A percentile compares a stretch with the other conserved stretches of the same genome.
Conservation (phyloP, 2,888 invertebrate species). For the Aradus depressus region DNA sequence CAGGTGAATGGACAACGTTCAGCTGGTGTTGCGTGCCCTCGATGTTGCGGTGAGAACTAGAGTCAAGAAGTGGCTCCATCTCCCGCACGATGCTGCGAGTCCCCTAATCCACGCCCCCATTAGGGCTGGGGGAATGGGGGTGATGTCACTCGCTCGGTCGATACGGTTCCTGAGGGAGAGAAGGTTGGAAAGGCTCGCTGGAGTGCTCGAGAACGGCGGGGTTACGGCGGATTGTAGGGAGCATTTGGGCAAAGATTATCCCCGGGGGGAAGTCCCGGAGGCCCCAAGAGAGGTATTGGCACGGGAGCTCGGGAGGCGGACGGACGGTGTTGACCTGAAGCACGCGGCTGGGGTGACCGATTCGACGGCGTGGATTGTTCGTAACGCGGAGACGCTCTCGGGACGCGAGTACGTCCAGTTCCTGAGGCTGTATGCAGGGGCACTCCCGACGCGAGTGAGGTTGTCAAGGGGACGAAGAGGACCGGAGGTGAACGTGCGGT, state of each 20-base stretch:
- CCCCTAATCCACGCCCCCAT: conserved; percentile 34
- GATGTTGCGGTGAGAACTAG: conserved; percentile 33
- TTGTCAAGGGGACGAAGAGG: too few species aligned
- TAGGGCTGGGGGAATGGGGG: conserved; percentile 29
- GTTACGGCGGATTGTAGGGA: neutral
- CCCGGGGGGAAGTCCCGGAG: neutral
- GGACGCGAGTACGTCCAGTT: too few species aligned
- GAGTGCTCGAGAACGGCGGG: neutral
- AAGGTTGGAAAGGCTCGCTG: neutral
- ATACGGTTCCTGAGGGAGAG: conserved; percentile 7
- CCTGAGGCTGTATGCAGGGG: too few species aligned
- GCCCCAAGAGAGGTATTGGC: neutral
- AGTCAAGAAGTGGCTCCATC: conserved; percentile 32
- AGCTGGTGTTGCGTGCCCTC: conserved; percentile 27
- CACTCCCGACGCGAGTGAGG: too few species aligned
- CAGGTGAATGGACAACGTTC: too few species aligned
- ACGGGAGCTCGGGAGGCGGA: conserved; percentile 22
- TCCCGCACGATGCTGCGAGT: conserved; percentile 33
- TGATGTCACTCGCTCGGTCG: conserved; percentile 19
- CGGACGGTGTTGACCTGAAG: conserved; percentile 27
- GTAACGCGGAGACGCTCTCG: too few species aligned
- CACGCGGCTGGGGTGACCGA: too few species aligned
- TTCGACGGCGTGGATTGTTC: too few species aligned
- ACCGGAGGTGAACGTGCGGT: too few species aligned
- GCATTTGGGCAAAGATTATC: neutral